These are phyloP conservation scores for Aphelinus atriplicis DNA, from an alignment of 1,140 invertebrate species.

Conservation along the genomic window DNA sequence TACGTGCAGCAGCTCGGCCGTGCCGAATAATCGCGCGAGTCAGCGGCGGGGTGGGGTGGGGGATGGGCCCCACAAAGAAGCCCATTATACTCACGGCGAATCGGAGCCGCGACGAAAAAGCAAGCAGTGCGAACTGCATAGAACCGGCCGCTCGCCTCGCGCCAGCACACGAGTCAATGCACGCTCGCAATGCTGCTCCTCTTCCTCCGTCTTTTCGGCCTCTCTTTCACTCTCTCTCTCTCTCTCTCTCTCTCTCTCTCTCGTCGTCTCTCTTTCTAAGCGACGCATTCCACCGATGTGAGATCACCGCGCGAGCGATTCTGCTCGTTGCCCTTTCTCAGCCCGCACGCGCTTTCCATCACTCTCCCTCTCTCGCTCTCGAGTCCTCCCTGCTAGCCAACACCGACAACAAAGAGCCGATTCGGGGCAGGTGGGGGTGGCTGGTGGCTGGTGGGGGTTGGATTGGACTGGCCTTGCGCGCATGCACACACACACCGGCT, in stretches of 20 bases:
- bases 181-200: background rate
- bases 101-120: too few relatives aligned
- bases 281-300: conserved; percentile 57
- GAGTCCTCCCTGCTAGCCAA: background rate
- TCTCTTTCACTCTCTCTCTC: too few relatives aligned
- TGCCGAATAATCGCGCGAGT: too few relatives aligned
- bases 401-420: conserved; percentile 1
- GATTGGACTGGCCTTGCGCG: background rate
- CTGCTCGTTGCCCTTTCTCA: background rate
- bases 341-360: background rate
- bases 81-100: too few relatives aligned
- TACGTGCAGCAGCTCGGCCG: too few relatives aligned
- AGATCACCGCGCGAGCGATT: conserved; percentile 52
- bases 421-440: conserved; percentile 28
- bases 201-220: too few relatives aligned
- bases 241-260: too few relatives aligned
- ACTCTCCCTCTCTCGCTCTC: conserved; percentile 34
- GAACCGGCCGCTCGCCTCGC: conserved; percentile 19
- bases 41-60: background rate
- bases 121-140: conserved; percentile 24
- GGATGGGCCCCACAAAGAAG: too few relatives aligned
- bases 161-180: conserved; percentile 25
- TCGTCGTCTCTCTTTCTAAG: too few relatives aligned
- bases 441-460: too few relatives aligned
- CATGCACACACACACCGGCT: conserved; percentile 14